phyloP scores from a whole-genome alignment of 2,113 vertebrate genomes.

The Gasterosteus nipponicus region DNA sequence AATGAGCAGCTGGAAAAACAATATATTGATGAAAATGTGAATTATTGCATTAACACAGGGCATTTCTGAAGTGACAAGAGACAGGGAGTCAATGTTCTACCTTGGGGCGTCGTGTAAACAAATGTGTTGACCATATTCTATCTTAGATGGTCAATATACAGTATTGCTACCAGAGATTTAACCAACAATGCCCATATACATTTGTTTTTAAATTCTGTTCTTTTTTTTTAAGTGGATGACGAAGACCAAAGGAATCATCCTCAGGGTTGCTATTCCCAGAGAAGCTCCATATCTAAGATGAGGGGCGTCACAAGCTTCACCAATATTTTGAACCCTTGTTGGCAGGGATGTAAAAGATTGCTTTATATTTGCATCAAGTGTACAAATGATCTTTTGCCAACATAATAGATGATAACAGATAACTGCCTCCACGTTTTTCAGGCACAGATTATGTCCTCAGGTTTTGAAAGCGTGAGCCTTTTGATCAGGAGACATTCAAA shows the following conservation, averaged over 20 bases:
- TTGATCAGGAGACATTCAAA: conserved; percentile 17
- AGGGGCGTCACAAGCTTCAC: too few species aligned
- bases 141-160: not conserved
- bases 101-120: not conserved
- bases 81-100: not conserved
- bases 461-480: conserved; percentile 5
- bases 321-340: too few species aligned
- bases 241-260: not conserved
- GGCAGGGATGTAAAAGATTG: too few species aligned
- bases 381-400: not conserved
- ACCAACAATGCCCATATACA: not conserved
- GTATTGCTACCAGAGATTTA: not conserved
- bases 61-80: not conserved
- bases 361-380: too few species aligned
- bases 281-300: too few species aligned
- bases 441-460: too few species aligned
- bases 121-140: not conserved
- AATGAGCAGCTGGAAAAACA: not conserved
- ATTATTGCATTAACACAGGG: not conserved
- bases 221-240: not conserved
- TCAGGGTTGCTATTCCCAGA: not conserved
- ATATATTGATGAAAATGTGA: not conserved
- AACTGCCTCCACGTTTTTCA: too few species aligned
- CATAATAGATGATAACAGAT: too few species aligned
- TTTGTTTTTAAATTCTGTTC: too few species aligned